Base-by-base conservation (phyloP, 1,140 invertebrate genomes). In the Leptonema lineaticorne region DNA sequence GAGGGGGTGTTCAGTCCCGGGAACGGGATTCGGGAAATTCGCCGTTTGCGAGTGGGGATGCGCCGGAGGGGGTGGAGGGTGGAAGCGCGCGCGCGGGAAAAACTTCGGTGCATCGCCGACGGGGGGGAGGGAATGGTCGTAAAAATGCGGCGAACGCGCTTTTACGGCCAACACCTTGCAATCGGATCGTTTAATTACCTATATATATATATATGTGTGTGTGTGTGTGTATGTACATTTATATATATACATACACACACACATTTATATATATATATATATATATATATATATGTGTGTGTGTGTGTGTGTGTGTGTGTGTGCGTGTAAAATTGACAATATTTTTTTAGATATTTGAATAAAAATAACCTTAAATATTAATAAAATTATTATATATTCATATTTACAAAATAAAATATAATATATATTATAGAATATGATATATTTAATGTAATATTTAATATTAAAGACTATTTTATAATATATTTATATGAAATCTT, bases 101-200 rank as follows among this genome's bases (percentile, higher is more conserved):
- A 67, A 50, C 50, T 66, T 70, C 68, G 69, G 68, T 70, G 60
- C 69, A 67, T 70, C 67, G 14, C 37, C 37, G 37, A 16, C 9
- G 37, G n/a, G n/a, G n/a, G n/a, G n/a, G n/a, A n/a, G n/a, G n/a
- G n/a, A n/a, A n/a, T n/a, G n/a, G n/a, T n/a, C 20, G 20, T 26
- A 11, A 5, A 24, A 53, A 67, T 67, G 62, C 62, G 62, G 63
- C 30, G 63, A 66, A 66, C 63, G 63, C 63, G 67, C 62, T 70
- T 70, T 70, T 70, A 70, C 67, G 63, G 63, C 60, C 50, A 63
- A 56, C 48, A 53, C 63, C 50, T 62, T 67, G 22, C 50, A 3
- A 16, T 41, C 37, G 9, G 11, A 41, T 41, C 37, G n/a, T n/a
- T n/a, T n/a, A 33, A 33, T 33, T 33, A 5, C 11, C 30, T 5